Base-by-base conservation (phyloP, 2,113 vertebrate genomes). In the Eudorcas thomsonii region DNA sequence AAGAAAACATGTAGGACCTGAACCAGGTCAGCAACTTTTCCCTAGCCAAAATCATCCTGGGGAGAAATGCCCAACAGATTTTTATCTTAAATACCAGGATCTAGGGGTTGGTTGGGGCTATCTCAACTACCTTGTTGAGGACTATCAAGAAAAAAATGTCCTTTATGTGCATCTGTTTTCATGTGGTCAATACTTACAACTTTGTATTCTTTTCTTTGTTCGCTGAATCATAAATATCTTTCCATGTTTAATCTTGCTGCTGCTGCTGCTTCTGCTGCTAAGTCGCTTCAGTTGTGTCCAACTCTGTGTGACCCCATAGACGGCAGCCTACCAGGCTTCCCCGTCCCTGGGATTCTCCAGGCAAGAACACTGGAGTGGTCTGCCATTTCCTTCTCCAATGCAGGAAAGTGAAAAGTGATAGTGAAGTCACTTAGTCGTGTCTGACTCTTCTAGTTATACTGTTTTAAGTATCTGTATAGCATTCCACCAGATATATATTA, bases 381-480 rank as follows among this genome's bases (percentile, higher is more conserved):
- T 52, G 52, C 15, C 52, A 52, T 52, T 16, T 52, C 52, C 52
- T 52, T 52, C 52, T 52, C 52, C 52, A 52, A 16, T 17, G 52
- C 52, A 52, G 52, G 52, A 52, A 52, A 52, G 15, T 52, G 52
- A 52, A 52, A 52, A 52, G 52, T 52, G 52, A 52, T 1, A 52
- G 52, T 16, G 52, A 52, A 52, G 52, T 52, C 1, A 3, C 52
- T 52, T 15, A 52, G 52, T 16, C 52, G 0, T 52, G 15, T 52
- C 52, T 1, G 15, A 52, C 52, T 52, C 52, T 52, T 52, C 52
- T 71, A 48, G 62, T 82, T 96, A 86, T 26, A 17, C 19, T 78
- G 77, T 94, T 95, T 50, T 39, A 74, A 96, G 91, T 91, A 94
- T 36, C 39, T 96, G 50, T 48, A 59, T 86, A 67, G 50, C 57